These are phyloP conservation scores for Zaprionus capensis DNA, from an alignment of 1,140 invertebrate species.

Conservation along the genomic window DNA sequence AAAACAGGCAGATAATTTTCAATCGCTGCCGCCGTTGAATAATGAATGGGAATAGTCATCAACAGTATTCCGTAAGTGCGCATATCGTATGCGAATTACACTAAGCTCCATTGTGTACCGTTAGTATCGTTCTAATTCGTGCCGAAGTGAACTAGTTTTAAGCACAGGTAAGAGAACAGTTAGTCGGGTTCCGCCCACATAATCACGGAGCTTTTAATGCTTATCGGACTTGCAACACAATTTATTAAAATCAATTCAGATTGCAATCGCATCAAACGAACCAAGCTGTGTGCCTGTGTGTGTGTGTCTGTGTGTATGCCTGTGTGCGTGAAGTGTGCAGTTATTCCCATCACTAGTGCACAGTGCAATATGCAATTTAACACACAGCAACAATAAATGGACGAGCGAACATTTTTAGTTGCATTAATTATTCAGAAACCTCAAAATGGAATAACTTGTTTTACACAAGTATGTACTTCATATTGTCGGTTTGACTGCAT, in stretches of 20 bases:
- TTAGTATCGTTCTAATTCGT: slow-evolving; percentile 1
- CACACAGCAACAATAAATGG: slow-evolving; percentile 52
- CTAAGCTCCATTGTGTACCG: not conserved
- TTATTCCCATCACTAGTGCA: slow-evolving; percentile 15
- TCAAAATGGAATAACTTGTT: slow-evolving; percentile 77
- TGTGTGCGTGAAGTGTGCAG: not conserved
- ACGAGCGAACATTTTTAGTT: slow-evolving; percentile 71
- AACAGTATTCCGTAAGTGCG: not conserved
- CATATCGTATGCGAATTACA: not conserved
- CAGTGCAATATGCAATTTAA: slow-evolving; percentile 42
- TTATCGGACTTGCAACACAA: slow-evolving; percentile 20
- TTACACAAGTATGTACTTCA: slow-evolving; percentile 77
- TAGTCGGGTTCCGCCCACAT: slow-evolving; percentile 2
- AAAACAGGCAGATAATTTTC: not conserved
- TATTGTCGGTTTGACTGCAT: slow-evolving; percentile 75
- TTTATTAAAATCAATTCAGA: slow-evolving; percentile 25
- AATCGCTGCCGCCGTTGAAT: not conserved
- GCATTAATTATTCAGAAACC: slow-evolving; percentile 78
- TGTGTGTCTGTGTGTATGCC: not conserved
- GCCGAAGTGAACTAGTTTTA: not conserved
- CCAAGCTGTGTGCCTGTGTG: not conserved
- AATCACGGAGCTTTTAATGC: not conserved
- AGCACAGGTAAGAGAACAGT: slow-evolving; percentile 9
- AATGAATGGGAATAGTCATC: slow-evolving; percentile 1
- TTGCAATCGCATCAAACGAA: slow-evolving; percentile 12